phyloP scores from a whole-genome alignment of 2,113 vertebrate species.

The Ceuthmochares aereus region DNA sequence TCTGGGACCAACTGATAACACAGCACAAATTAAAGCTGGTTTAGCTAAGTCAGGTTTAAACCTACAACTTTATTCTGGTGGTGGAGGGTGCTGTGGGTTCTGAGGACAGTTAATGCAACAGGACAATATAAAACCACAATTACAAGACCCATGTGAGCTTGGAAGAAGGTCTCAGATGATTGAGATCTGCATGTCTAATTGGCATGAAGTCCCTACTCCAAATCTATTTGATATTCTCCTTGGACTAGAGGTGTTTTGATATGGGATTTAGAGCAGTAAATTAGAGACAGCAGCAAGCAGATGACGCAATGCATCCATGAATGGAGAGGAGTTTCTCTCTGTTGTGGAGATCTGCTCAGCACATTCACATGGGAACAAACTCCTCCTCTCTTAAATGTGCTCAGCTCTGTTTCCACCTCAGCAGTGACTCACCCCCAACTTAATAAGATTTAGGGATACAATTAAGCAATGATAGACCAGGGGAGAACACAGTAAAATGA shows the following conservation, averaged over 20 bases:
- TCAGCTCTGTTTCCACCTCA: not conserved
- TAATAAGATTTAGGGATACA: constrained; percentile 42
- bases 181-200: constrained; percentile 33
- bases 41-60: not conserved
- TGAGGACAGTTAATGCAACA: not conserved
- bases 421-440: constrained; percentile 26
- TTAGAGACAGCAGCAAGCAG: constrained; percentile 28
- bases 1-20: too few species aligned
- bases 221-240: not conserved
- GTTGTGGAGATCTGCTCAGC: constrained; percentile 10
- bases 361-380: not conserved
- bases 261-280: constrained; percentile 27
- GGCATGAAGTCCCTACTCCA: not conserved
- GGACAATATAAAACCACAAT: not conserved
- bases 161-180: not conserved
- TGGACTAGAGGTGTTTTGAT: constrained; percentile 29
- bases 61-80: not conserved
- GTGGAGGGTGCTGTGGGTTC: not conserved
- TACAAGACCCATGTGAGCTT: not conserved
- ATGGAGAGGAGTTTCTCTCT: not conserved
- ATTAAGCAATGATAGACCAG: constrained; percentile 54
- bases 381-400: not conserved
- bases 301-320: constrained; percentile 16
- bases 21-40: too few species aligned
- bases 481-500: constrained; percentile 1